These are phyloP conservation scores for Pachyuromys duprasi DNA, from an alignment of 2,797 vertebrate genomes.

Conservation along the genomic window DNA sequence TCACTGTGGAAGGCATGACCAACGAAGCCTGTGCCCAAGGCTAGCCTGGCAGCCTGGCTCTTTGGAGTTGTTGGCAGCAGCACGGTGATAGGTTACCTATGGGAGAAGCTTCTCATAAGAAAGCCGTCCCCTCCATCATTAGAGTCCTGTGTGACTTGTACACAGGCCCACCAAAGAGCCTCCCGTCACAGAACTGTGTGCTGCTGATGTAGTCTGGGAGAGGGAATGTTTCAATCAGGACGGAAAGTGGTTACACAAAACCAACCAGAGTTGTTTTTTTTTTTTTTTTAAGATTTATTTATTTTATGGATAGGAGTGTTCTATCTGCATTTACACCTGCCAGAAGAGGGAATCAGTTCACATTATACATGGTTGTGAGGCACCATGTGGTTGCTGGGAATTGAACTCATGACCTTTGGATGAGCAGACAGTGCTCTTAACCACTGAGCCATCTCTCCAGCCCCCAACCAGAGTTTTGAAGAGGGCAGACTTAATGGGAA, in stretches of 20 bases:
- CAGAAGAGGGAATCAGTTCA: too few species aligned
- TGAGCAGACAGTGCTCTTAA: too few species aligned
- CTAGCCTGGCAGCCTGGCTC: background rate
- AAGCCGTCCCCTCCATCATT: background rate
- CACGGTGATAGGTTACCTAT: background rate
- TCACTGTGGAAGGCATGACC: background rate
- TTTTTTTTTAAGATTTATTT: too few species aligned
- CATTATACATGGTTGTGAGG: too few species aligned
- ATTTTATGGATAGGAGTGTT: too few species aligned
- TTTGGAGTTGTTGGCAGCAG: background rate
- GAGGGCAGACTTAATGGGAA: background rate
- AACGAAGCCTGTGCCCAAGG: background rate
- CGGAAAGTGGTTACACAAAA: background rate
- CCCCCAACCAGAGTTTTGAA: slow-evolving; percentile 19
- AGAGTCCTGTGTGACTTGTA: background rate
- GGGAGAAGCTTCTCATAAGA: background rate
- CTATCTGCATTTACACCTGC: too few species aligned
- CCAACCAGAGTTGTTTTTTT: slow-evolving; percentile 1
- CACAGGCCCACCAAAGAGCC: background rate
- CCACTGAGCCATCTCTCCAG: too few species aligned
- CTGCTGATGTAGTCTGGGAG: background rate
- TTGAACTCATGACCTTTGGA: too few species aligned
- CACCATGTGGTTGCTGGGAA: too few species aligned
- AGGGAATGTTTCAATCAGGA: background rate
- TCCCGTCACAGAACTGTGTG: background rate